Base-by-base conservation (phyloP, 2,888 invertebrate species). In the Stramonita haemastoma region DNA sequence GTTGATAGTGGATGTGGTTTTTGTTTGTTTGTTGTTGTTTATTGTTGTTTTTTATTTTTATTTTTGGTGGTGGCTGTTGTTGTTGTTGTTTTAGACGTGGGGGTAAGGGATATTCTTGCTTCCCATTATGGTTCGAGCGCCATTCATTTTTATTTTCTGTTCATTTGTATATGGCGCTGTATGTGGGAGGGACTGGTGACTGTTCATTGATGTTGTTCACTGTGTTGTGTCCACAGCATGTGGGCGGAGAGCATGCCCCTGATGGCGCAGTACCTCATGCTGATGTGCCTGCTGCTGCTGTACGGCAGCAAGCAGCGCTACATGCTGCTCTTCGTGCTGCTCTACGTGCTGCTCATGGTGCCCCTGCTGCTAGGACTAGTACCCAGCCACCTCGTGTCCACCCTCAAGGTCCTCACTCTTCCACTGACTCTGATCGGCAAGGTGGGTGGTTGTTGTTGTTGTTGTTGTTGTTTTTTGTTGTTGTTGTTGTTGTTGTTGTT, bases 231-330 rank as follows among this genome's bases (percentile, higher is more conserved):
- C 8, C 46, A 46, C 89, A 89, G 89, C 81, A 86, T 86, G 60
- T 89, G 89, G 89, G 89, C 79, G 2, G 89, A 89, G 83, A 89
- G 86, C 34, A 56, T 89, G 36, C 87, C 87, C 15, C 83, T 89
- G 81, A 89, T 89, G 89, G 89, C 81, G 11, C 89, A 89, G 81
- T 89, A 89, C 87, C 36, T 89, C 36, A 89, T 66, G 8, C 22
- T 89, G 22, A 89, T 79, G 86, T 89, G 89, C 32, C 87, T 89
- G 66, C 79, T 89, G 60, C 56, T 89, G 79, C n/a, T n/a, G n/a
- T 89, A 89, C 81, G 13, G n/a, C n/a, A 83, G 87, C 17, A 86
- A 66, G 5, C 86, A 86, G 66, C 79, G 86, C n/a, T 32, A 29
- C 70, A 89, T 89, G 89, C 87, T 89, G 79, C 56, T 29, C 29